Conservation (phyloP, 1,140 invertebrate species). For the Colletes latitarsis region DNA sequence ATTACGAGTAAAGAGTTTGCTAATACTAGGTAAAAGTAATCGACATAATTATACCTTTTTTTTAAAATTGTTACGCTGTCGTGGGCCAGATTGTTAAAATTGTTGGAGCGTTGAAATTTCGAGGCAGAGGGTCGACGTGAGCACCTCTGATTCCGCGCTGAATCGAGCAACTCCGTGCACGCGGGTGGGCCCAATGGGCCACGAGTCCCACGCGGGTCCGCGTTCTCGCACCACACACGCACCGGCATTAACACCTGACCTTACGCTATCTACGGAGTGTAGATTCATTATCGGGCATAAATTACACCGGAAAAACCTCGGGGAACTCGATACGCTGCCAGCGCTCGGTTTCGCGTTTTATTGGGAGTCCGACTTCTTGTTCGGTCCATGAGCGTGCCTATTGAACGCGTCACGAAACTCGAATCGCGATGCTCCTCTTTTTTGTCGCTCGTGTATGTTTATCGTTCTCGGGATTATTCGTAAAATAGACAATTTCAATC, state of each 20-base stretch:
- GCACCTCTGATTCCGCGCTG: conserved; percentile 53
- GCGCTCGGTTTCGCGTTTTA: conserved; percentile 62
- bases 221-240: conserved; percentile 72
- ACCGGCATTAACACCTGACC: conserved; percentile 76
- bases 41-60: too few species aligned
- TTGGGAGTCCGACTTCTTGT: conserved; percentile 43
- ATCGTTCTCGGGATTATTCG: neutral
- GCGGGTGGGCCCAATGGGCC: conserved; percentile 72
- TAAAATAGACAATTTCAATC: neutral
- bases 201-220: conserved; percentile 71
- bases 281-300: conserved; percentile 77
- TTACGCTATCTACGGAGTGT: conserved; percentile 70
- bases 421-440: neutral
- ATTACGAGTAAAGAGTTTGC: too few species aligned
- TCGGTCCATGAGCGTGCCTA: conserved; percentile 25
- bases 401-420: conserved; percentile 27
- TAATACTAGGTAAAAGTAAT: too few species aligned
- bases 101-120: neutral
- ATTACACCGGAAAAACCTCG: conserved; percentile 72
- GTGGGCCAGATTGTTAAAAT: too few species aligned
- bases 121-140: conserved; percentile 15
- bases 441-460: neutral
- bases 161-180: conserved; percentile 55
- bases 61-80: too few species aligned
- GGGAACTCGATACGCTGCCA: conserved; percentile 55